Evolutionary conservation across 2,113 vertebrate species (phyloP).

Genomic region (Dasyornis broadbenti): DNA sequence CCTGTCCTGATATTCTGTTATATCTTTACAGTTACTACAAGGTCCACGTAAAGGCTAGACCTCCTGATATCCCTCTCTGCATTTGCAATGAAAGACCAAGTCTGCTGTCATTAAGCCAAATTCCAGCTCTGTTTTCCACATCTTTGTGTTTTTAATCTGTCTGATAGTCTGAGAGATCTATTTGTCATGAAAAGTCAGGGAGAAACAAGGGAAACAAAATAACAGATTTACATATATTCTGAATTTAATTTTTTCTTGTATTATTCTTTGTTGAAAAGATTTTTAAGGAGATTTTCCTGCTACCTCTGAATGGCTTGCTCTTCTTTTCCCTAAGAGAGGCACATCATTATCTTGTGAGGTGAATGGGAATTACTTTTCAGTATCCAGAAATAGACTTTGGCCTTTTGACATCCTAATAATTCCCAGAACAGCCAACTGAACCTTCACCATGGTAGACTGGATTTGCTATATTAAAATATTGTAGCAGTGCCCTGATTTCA

Average conservation of each 20-base stretch:
- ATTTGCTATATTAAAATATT: not conserved
- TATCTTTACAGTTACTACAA: not conserved
- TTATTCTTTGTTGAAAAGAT: not conserved
- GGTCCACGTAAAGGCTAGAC: not conserved
- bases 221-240: not conserved
- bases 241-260: not conserved
- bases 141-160: not conserved
- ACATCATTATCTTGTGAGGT: not conserved
- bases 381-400: not conserved
- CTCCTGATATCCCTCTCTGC: not conserved
- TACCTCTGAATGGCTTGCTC: not conserved
- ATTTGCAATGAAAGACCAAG: not conserved
- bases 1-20: not conserved
- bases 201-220: not conserved
- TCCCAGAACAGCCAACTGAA: constrained; percentile 6
- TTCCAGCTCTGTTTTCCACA: not conserved
- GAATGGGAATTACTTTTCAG: not conserved
- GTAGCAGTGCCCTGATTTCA: not conserved
- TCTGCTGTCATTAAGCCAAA: not conserved
- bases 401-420: not conserved
- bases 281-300: not conserved
- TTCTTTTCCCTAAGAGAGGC: not conserved
- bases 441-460: not conserved
- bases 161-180: not conserved
- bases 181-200: not conserved